Conservation (phyloP, 2,888 invertebrate genomes). For the Polymixis lichenea region DNA sequence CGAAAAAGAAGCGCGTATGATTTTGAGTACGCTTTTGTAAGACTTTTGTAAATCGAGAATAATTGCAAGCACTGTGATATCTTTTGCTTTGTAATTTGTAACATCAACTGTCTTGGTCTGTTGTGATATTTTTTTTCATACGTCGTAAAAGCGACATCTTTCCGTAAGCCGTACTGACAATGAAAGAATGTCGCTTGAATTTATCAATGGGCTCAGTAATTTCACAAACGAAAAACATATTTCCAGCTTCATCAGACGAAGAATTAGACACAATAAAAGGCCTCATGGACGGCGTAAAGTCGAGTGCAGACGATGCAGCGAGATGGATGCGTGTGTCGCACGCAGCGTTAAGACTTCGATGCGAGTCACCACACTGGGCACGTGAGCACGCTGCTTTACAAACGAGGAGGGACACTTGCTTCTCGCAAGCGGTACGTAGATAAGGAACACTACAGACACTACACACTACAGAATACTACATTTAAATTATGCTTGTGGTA, state of each 20-base stretch:
- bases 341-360: slow-evolving; percentile 95
- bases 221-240: background rate
- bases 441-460: no score
- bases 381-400: slow-evolving; percentile 93
- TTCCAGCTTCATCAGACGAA: slow-evolving; percentile 64
- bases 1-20: background rate
- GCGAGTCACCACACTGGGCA: slow-evolving; percentile 94
- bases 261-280: slow-evolving; percentile 93
- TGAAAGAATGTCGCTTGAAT: no score
- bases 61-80: background rate
- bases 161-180: background rate
- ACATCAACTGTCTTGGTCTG: background rate
- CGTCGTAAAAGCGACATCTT: background rate
- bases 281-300: slow-evolving; percentile 94
- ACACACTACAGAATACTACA: background rate
- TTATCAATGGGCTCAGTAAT: background rate
- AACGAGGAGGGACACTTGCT: slow-evolving; percentile 95
- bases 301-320: slow-evolving; percentile 93
- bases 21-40: background rate
- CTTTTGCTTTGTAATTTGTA: background rate
- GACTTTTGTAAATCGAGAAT: background rate
- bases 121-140: background rate
- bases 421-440: slow-evolving; percentile 95
- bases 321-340: slow-evolving; percentile 92
- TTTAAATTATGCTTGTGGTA: background rate